These are phyloP conservation scores for Polypedilum pembai DNA, from an alignment of 1,140 invertebrate genomes.

Conservation along the genomic window DNA sequence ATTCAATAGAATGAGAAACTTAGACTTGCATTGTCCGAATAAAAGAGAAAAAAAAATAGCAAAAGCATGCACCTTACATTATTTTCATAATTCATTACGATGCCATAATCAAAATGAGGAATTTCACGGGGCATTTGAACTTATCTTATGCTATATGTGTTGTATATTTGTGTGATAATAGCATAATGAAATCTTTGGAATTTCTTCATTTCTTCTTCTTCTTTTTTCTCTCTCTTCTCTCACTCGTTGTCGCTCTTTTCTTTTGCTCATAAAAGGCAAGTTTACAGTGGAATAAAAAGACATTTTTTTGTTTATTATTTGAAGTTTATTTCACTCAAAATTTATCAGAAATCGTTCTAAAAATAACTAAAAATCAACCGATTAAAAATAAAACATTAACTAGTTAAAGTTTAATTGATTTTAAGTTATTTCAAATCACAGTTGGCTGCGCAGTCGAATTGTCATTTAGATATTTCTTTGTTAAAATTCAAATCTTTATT, in stretches of 20 bases:
- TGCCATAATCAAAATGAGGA: slow-evolving; percentile 13
- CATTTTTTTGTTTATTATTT: neutral
- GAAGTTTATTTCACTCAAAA: too few species aligned
- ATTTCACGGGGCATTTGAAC: neutral
- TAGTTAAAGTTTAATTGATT: too few species aligned
- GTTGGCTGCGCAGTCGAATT: too few species aligned
- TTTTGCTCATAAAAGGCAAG: neutral
- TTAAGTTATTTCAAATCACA: too few species aligned
- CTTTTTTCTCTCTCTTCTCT: neutral
- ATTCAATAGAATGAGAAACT: neutral
- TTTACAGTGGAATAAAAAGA: neutral
- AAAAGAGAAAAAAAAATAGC: neutral
- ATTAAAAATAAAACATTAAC: too few species aligned
- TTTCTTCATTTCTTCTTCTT: neutral
- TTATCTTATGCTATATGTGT: neutral
- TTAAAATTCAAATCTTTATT: too few species aligned
- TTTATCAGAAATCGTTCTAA: too few species aligned
- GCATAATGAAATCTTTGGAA: slow-evolving; percentile 13
- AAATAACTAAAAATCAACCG: too few species aligned
- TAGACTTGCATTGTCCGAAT: too few species aligned
- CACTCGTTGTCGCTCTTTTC: neutral
- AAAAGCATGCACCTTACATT: neutral
- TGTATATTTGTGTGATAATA: slow-evolving; percentile 7
- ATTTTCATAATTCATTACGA: neutral
- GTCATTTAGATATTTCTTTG: too few species aligned